phyloP scores from a whole-genome alignment of 2,113 vertebrate species.

The Phalacrocorax aristotelis region DNA sequence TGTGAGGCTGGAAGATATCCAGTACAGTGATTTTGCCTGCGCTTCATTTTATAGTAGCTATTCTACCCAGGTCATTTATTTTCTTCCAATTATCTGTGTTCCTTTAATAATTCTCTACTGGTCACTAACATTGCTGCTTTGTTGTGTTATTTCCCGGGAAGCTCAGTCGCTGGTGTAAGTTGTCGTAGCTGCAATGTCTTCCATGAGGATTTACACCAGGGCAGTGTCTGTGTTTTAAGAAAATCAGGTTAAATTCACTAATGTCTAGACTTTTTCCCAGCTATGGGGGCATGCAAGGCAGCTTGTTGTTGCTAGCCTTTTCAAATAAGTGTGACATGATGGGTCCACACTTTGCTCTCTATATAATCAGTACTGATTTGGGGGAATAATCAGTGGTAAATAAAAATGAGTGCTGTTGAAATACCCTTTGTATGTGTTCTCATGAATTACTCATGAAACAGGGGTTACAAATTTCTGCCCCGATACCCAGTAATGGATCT shows the following conservation, averaged over 20 bases:
- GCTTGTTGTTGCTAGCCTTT: constrained; percentile 6
- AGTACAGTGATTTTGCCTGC: neutral
- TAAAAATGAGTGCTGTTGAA: constrained; percentile 47
- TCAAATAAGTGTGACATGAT: constrained; percentile 2
- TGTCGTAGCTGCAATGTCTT: neutral
- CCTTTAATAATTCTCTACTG: constrained; percentile 51
- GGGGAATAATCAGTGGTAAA: constrained; percentile 51
- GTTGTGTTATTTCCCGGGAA: constrained; percentile 4
- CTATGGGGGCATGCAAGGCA: neutral
- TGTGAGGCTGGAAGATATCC: neutral
- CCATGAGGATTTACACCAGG: constrained; percentile 35
- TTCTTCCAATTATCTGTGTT: constrained; percentile 39
- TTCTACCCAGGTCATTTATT: constrained; percentile 44
- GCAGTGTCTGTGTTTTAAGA: neutral
- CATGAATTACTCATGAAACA: constrained; percentile 55
- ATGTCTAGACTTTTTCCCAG: neutral
- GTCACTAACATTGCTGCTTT: constrained; percentile 14
- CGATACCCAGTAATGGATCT: neutral
- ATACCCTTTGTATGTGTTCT: constrained; percentile 50
- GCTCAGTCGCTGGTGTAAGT: neutral
- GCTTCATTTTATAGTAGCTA: neutral
- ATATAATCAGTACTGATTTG: constrained; percentile 47
- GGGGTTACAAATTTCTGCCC: constrained; percentile 7
- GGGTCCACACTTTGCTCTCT: neutral
- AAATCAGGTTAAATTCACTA: constrained; percentile 15